phyloP scores from a whole-genome alignment of 2,888 invertebrate genomes.

The Ditula angustiorana region DNA sequence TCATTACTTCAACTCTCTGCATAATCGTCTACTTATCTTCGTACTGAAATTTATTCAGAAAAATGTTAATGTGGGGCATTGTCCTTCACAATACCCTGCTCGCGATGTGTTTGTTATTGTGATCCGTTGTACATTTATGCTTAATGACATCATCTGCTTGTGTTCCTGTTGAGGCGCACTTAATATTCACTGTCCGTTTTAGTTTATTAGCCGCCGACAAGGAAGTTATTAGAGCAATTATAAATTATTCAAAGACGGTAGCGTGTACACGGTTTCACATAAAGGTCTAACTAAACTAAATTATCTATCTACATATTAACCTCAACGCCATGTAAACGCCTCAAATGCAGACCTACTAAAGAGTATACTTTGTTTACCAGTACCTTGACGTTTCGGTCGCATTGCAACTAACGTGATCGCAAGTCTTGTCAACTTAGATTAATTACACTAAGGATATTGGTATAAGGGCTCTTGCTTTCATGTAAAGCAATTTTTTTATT shows the following conservation, averaged over 20 bases:
- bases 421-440: too few relatives aligned
- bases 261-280: constrained; percentile 14
- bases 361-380: too few relatives aligned
- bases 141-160: constrained; percentile 33
- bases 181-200: constrained; percentile 14
- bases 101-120: constrained; percentile 30
- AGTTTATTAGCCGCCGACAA: constrained; percentile 15
- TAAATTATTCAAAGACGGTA: constrained; percentile 24
- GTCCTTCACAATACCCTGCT: constrained; percentile 9
- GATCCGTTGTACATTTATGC: constrained; percentile 25
- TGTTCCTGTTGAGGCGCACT: background rate
- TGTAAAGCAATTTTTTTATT: too few relatives aligned
- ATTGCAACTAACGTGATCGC: too few relatives aligned
- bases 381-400: too few relatives aligned
- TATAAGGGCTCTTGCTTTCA: too few relatives aligned
- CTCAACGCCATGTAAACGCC: too few relatives aligned
- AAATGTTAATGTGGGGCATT: constrained; percentile 28
- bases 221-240: constrained; percentile 28
- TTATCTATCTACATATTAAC: too few relatives aligned
- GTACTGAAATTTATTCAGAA: constrained; percentile 21
- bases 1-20: constrained; percentile 18
- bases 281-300: background rate
- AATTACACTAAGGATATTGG: too few relatives aligned
- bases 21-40: constrained; percentile 19
- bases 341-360: too few relatives aligned